Conservation (phyloP, 2,888 invertebrate genomes). For the Apamea epomidion region DNA sequence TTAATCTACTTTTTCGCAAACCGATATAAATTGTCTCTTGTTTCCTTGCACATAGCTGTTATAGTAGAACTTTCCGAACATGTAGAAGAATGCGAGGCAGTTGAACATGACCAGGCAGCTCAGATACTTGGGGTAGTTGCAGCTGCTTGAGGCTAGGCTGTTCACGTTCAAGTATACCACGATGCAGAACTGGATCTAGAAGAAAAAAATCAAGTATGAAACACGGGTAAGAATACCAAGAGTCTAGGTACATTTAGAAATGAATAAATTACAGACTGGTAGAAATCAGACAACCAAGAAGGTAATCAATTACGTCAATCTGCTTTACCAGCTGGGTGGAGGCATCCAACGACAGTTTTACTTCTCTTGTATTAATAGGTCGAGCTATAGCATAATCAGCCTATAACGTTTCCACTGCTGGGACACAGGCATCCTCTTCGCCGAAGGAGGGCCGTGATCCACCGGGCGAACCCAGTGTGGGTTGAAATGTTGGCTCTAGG, state of each 20-base stretch:
- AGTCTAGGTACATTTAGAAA: neutral
- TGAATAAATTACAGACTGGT: neutral
- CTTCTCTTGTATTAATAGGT: neutral
- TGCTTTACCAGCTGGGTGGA: neutral
- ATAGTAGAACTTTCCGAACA: slow-evolving; percentile 93
- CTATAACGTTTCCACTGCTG: no score
- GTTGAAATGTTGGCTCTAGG: no score
- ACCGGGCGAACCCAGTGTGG: no score
- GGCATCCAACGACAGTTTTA: no score
- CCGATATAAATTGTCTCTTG: slow-evolving; percentile 30
- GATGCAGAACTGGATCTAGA: slow-evolving; percentile 92
- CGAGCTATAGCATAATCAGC: neutral
- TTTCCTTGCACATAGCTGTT: slow-evolving; percentile 87
- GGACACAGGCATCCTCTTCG: no score
- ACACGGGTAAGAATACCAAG: neutral
- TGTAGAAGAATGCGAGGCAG: slow-evolving; percentile 92
- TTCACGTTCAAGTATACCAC: slow-evolving; percentile 91
- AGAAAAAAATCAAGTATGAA: neutral
- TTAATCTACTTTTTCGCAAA: slow-evolving; percentile 34
- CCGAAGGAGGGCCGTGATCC: no score
- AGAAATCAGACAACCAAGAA: neutral
- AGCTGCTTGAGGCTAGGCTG: slow-evolving; percentile 89
- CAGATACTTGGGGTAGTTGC: slow-evolving; percentile 91
- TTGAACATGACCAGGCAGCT: slow-evolving; percentile 91
- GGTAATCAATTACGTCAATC: neutral